These are phyloP conservation scores for Parus major DNA, from an alignment of 2,113 vertebrate species.

Conservation along the genomic window DNA sequence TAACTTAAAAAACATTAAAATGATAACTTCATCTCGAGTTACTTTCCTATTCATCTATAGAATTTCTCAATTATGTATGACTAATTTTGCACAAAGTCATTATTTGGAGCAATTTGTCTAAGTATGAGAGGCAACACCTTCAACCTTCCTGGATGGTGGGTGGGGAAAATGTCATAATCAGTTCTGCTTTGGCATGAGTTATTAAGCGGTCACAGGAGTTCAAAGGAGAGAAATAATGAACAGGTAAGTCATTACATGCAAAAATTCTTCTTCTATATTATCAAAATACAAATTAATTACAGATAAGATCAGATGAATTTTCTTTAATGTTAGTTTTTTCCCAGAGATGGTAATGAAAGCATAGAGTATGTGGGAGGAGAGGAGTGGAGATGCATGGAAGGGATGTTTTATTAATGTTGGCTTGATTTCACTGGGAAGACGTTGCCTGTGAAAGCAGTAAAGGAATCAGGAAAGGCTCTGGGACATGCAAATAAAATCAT, in stretches of 20 bases:
- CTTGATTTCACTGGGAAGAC: conserved; percentile 58
- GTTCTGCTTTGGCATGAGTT: conserved; percentile 68
- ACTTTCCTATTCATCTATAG: conserved; percentile 76
- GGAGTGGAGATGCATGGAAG: conserved; percentile 52
- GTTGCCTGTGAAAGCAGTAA: conserved; percentile 58
- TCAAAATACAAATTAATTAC: conserved; percentile 85
- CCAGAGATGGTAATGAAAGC: conserved; percentile 76
- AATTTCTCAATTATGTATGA: conserved; percentile 84
- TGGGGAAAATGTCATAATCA: conserved; percentile 72
- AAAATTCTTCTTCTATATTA: conserved; percentile 79
- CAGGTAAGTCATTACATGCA: conserved; percentile 80
- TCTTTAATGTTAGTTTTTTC: conserved; percentile 79
- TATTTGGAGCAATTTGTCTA: conserved; percentile 87
- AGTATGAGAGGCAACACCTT: conserved; percentile 79
- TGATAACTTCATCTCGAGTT: conserved; percentile 71
- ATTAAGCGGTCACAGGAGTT: conserved; percentile 81
- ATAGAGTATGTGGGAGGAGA: conserved; percentile 54
- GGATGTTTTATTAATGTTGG: conserved; percentile 69
- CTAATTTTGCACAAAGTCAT: conserved; percentile 86
- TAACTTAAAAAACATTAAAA: conserved; percentile 70
- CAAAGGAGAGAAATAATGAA: conserved; percentile 80
- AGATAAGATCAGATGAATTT: conserved; percentile 81
- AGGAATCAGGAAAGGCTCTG: conserved; percentile 68
- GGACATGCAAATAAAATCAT: conserved; percentile 73
- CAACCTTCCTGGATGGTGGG: conserved; percentile 75